Base-by-base conservation (phyloP, 2,888 invertebrate genomes). In the Exocentrus adspersus region DNA sequence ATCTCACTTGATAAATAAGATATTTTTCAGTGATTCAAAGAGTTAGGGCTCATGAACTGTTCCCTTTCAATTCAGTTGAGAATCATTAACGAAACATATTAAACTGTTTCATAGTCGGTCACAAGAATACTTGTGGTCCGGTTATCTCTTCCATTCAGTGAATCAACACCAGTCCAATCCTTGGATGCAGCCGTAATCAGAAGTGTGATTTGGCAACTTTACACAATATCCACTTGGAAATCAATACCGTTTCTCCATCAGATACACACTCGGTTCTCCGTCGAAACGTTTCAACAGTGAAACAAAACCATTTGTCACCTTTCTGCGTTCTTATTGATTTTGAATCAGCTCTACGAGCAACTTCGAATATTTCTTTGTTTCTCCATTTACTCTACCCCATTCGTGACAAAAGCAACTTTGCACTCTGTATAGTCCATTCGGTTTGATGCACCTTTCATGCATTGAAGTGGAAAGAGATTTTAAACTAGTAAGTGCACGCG, bases 201-300 rank as follows among this genome's bases (percentile, higher is more conserved):
- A 37, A 37, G 14, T n/a, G 37, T 37, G n/a, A 37, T 37, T 37
- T 37, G 37, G 37, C 37, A 37, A 37, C 37, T 37, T 37, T 37
- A 37, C 14, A 37, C 37, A 37, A 37, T 37, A 37, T 37, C 14
- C 37, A 37, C 37, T 37, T 37, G n/a, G 14, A 37, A 37, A 37
- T 37, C 37, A 37, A 37, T 37, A 37, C 37, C 37, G 37, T 6
- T n/a, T 37, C 37, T 37, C 37, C 14, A 37, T 37, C 37, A 37
- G 37, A 37, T 37, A 9, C 37, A 37, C 37, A 37, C 1, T 12
- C 37, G 12, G 37, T 12, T 37, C 1, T 2, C 12, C n/a, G 12
- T 5, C 14, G 12, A 14, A 5, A 37, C 37, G 1, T 14, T 37
- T 37, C 37, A 12, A 3, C 37, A 37, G 4, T 37, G n/a, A 37